Percentiles rank a stretch among this genome's conserved stretches.
Evolutionary conservation across 2,797 vertebrate species (phyloP).

Genomic region (Lerista edwardsae): DNA sequence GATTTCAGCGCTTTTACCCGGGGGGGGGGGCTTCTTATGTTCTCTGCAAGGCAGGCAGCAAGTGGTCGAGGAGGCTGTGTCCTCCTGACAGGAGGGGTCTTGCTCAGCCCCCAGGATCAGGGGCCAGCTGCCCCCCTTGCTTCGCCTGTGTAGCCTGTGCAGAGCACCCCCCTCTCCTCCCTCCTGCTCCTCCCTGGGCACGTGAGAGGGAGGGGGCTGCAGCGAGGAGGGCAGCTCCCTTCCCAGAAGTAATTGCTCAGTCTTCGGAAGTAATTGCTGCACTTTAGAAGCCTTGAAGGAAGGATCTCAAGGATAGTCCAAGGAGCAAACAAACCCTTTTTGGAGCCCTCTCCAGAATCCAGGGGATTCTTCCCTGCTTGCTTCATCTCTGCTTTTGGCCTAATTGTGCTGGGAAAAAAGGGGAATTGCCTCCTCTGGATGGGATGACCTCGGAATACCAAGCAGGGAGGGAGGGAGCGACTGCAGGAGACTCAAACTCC

Average conservation of each 20-base stretch:
- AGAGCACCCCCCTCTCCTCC: too few species aligned
- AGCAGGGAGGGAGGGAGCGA: not conserved
- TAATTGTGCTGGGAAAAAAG: constrained; percentile 40
- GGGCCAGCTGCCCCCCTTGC: too few species aligned
- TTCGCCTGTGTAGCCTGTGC: too few species aligned
- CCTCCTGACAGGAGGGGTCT: too few species aligned
- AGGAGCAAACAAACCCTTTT: constrained; percentile 42
- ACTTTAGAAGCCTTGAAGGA: constrained; percentile 50
- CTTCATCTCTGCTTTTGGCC: constrained; percentile 39
- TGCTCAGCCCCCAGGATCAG: too few species aligned
- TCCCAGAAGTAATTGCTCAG: constrained; percentile 43
- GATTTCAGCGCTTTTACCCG: too few species aligned
- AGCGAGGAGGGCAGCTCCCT: not conserved
- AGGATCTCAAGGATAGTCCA: constrained; percentile 54
- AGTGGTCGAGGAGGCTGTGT: not conserved
- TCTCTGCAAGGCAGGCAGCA: too few species aligned
- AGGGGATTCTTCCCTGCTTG: not conserved
- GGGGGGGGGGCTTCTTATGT: too few species aligned
- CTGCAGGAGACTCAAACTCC: not conserved
- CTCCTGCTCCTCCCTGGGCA: too few species aligned
- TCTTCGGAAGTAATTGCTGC: constrained; percentile 50
- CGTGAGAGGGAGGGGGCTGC: not conserved
- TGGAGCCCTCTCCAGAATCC: constrained; percentile 21
- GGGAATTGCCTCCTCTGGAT: not conserved
- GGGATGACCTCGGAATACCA: not conserved